These are phyloP conservation scores for Brachypteracias leptosomus DNA, from an alignment of 2,113 vertebrate genomes.

Conservation along the genomic window DNA sequence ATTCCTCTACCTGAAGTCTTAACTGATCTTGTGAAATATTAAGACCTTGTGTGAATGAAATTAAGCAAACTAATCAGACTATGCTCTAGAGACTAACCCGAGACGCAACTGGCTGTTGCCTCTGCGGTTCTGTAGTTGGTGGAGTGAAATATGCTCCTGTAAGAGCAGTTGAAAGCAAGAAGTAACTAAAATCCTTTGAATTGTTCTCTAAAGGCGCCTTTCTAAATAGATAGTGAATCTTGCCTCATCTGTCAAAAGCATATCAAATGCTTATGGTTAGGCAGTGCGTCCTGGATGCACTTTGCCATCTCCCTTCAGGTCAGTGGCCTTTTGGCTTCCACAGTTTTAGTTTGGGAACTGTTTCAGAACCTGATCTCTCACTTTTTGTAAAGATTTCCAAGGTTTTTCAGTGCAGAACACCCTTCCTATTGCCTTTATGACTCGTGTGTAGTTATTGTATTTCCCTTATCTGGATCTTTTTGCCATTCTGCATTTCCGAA, in stretches of 20 bases:
- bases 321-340: not conserved
- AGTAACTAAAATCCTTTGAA: not conserved
- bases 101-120: not conserved
- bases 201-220: not conserved
- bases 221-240: not conserved
- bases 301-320: not conserved
- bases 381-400: not conserved
- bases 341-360: not conserved
- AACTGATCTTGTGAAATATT: not conserved
- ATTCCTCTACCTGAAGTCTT: not conserved
- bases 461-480: not conserved
- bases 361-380: not conserved
- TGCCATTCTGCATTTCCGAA: not conserved
- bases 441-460: not conserved
- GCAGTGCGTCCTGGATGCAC: not conserved
- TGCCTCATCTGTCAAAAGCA: not conserved
- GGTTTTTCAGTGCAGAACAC: not conserved
- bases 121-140: not conserved
- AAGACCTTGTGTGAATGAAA: not conserved
- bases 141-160: not conserved
- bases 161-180: not conserved
- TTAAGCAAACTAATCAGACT: not conserved
- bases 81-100: not conserved
- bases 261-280: not conserved
- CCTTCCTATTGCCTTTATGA: not conserved